Base-by-base conservation (phyloP, 2,113 vertebrate species). In the Rhabdomys dilectus region DNA sequence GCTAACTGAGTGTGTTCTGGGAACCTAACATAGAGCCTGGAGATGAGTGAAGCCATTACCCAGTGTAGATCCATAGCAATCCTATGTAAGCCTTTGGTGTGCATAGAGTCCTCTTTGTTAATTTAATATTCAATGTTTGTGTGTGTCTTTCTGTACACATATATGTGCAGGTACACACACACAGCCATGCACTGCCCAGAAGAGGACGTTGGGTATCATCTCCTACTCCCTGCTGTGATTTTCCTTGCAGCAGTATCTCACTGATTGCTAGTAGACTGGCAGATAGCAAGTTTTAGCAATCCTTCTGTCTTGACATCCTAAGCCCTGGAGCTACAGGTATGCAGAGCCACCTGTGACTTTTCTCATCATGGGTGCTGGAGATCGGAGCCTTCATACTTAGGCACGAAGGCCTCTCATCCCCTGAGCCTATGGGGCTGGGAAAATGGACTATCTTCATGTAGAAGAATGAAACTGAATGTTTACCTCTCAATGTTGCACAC, bases 11-110 rank as follows among this genome's bases (percentile, higher is more conserved):
- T 62, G 24, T 3, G 39, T 60, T 78, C 73, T 31, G 19, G 78
- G 1, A 22, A 58, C 34, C n/a, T 16, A 34, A 5, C 0, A 5
- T 0, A 0, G n/a, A 48, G 29, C 6, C 13, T 8, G 76, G 45
- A 34, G 29, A 53, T 34, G 76, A 17, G 29, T 48, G 13, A 3
- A 26, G 8, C 51, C 75, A 51, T 51, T 51, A 77, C 26, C 73
- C 26, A 48, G 13, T 51, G 75, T 0, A 24, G 1, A 24, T 29
- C 16, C 56, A 42, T 5, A 21, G 19, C 45, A 51, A 66, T 13
- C 0, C 24, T 3, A 1, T 7, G 34, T 22, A 34, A 8, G 7
- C 16, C 58, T 84, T 24, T 1, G 13, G 64, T 8, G 64, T 8
- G 21, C 66, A 22, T 5, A 22, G 7, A 48, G 29, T 94, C 70